phyloP scores from a whole-genome alignment of 2,797 vertebrate genomes.

The Halcyon badia region DNA sequence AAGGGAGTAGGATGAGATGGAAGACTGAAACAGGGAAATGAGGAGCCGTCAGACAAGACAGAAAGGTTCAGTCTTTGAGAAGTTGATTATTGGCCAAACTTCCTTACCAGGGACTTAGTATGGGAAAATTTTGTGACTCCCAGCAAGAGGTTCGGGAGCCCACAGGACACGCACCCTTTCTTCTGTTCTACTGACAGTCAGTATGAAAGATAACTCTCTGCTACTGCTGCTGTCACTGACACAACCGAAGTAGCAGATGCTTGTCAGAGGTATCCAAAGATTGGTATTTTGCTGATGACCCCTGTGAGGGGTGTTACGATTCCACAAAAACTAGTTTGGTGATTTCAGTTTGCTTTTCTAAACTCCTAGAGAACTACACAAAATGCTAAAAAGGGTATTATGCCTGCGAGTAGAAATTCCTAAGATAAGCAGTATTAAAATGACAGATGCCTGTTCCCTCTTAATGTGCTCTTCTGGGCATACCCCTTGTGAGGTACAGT shows the following conservation, averaged over 20 bases:
- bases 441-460: neutral
- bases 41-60: neutral
- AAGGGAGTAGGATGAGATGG: neutral
- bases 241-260: neutral
- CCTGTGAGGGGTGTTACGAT: neutral
- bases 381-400: neutral
- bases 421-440: neutral
- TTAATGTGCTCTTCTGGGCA: neutral
- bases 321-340: neutral
- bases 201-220: neutral
- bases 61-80: neutral
- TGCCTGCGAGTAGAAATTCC: neutral
- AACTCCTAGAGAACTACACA: neutral
- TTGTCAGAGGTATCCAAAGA: neutral
- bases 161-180: neutral
- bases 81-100: neutral
- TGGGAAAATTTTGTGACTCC: neutral
- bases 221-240: neutral
- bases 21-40: neutral
- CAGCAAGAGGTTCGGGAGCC: neutral
- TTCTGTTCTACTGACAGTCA: neutral
- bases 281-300: constrained; percentile 1
- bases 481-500: neutral
- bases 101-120: neutral
- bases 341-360: neutral